Percentiles rank a stretch among this genome's conserved stretches.
Evolutionary conservation across 2,888 invertebrate genomes (phyloP).

Genomic region (Philaethria dido): DNA sequence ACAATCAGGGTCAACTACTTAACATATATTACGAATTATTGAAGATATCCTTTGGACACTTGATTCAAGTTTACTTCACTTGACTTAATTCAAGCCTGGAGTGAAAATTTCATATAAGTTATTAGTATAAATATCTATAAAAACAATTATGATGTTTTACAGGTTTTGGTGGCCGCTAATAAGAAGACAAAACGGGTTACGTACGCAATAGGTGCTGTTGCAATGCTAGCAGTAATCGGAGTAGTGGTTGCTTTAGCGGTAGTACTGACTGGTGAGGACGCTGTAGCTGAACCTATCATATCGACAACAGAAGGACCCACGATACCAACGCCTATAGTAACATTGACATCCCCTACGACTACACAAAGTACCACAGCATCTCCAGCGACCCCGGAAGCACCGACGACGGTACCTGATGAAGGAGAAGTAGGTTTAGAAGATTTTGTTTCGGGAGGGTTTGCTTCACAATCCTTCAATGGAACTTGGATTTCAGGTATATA

Average conservation of each 20-base stretch:
- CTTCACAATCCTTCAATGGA: constrained; percentile 89
- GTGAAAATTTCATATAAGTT: too few relatives aligned
- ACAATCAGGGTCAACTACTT: neutral
- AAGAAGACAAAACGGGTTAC: constrained; percentile 78
- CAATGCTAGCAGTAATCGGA: constrained; percentile 82
- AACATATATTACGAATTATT: too few relatives aligned
- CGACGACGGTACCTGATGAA: constrained; percentile 44
- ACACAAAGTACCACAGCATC: constrained; percentile 42
- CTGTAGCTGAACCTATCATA: constrained; percentile 57
- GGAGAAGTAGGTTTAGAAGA: constrained; percentile 86
- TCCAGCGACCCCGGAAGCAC: constrained; percentile 38
- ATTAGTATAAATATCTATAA: neutral
- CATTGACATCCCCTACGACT: constrained; percentile 45
- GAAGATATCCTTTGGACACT: too few relatives aligned
- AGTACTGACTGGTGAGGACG: constrained; percentile 74
- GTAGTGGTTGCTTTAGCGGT: constrained; percentile 85
- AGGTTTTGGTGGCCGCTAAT: constrained; percentile 86
- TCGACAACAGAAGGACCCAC: constrained; percentile 56
- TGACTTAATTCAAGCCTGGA: too few relatives aligned
- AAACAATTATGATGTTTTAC: constrained; percentile 43
- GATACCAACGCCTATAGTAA: constrained; percentile 24
- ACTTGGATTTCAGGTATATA: constrained; percentile 91
- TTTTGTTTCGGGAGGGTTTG: constrained; percentile 87
- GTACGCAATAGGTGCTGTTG: constrained; percentile 81
- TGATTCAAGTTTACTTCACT: too few relatives aligned